Conservation (phyloP, 2,888 invertebrate species). For the Synergus laeviventris region DNA sequence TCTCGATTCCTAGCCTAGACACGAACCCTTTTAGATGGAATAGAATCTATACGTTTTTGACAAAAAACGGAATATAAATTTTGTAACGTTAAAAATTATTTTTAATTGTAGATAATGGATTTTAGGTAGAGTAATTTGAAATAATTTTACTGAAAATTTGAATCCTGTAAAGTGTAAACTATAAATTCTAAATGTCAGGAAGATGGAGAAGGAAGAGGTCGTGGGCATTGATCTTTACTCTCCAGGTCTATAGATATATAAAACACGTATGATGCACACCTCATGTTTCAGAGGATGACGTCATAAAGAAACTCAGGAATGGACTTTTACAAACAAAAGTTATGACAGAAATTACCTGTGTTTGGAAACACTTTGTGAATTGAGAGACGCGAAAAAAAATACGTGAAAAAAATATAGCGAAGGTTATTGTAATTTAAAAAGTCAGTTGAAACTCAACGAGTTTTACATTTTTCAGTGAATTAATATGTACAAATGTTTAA, state of each 20-base stretch:
- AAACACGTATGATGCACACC: slow-evolving; percentile 20
- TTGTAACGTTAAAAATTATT: no score
- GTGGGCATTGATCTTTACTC: slow-evolving; percentile 45
- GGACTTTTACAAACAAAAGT: background rate
- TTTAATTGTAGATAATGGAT: background rate
- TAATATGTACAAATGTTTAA: no score
- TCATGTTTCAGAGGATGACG: slow-evolving; percentile 16
- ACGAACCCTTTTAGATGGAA: no score
- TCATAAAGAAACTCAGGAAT: slow-evolving; percentile 3
- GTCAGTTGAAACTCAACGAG: no score
- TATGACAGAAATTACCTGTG: slow-evolving; percentile 8
- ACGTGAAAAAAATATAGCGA: background rate
- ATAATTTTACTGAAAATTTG: background rate
- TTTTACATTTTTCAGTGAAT: background rate
- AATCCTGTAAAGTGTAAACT: background rate
- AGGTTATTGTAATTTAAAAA: background rate
- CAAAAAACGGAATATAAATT: no score
- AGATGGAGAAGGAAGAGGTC: slow-evolving; percentile 31
- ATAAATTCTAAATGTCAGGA: slow-evolving; percentile 18
- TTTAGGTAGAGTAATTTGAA: background rate
- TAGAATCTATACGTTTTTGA: no score
- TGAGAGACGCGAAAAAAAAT: background rate
- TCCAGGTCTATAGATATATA: slow-evolving; percentile 33
- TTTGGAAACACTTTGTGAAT: background rate
- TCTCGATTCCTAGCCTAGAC: no score